Evolutionary conservation across 2,888 invertebrate genomes (phyloP).

Genomic region (Melanostoma scalare): DNA sequence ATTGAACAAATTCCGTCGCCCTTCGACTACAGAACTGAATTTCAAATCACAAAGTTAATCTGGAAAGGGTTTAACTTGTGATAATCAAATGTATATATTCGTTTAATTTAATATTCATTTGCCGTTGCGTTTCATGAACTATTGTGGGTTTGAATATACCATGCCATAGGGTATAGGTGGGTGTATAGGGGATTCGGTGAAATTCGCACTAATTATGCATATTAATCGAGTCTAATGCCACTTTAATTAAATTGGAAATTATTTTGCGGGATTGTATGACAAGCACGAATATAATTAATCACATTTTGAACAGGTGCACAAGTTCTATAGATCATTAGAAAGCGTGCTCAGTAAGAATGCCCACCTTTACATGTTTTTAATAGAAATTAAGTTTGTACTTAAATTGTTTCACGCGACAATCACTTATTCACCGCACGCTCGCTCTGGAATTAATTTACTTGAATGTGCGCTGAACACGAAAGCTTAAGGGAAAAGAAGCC

Average conservation of each 20-base stretch:
- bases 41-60: conserved; percentile 53
- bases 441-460: not conserved
- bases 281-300: conserved; percentile 69
- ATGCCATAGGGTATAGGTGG: not conserved
- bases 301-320: conserved; percentile 39
- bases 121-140: conserved; percentile 42
- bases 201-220: conserved; percentile 68
- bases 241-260: conserved; percentile 68
- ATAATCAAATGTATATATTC: conserved; percentile 27
- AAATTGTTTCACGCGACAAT: conserved; percentile 13
- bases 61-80: conserved; percentile 25
- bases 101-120: conserved; percentile 47
- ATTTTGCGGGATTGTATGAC: conserved; percentile 36
- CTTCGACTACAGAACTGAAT: conserved; percentile 3
- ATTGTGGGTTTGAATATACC: not conserved
- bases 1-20: conserved; percentile 17
- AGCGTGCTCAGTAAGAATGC: not conserved
- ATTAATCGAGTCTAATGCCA: conserved; percentile 67
- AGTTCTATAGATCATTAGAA: not conserved
- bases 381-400: conserved; percentile 2
- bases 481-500: conserved; percentile 18
- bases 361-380: not conserved
- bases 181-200: not conserved
- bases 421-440: not conserved
- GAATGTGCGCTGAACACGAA: not conserved